phyloP scores from a whole-genome alignment of 2,113 vertebrate species.

The Silurus asotus region DNA sequence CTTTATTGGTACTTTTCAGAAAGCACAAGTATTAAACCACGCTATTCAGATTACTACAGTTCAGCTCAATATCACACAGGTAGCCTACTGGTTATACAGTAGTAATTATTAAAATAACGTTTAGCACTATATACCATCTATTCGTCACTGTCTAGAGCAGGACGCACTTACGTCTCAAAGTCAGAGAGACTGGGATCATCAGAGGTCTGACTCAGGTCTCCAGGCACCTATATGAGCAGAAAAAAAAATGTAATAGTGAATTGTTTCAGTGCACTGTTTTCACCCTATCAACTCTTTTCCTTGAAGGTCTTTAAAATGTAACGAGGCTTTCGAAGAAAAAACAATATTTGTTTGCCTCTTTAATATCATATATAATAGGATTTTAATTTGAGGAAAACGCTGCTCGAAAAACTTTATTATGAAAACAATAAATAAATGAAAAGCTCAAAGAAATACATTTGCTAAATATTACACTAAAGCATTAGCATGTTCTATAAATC shows the following conservation, averaged over 20 bases:
- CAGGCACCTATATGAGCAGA: slow-evolving; percentile 80
- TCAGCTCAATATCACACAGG: neutral
- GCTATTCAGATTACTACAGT: slow-evolving; percentile 37
- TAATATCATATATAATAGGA: neutral
- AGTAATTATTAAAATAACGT: slow-evolving; percentile 12
- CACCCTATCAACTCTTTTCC: neutral
- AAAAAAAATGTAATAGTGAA: neutral
- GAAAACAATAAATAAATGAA: neutral
- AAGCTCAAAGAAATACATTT: neutral
- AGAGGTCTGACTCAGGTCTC: slow-evolving; percentile 97
- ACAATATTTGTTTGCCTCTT: neutral
- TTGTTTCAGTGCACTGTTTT: neutral
- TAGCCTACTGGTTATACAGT: neutral
- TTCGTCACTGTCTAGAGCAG: neutral
- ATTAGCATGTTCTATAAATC: neutral
- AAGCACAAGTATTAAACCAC: slow-evolving; percentile 10
- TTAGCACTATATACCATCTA: slow-evolving; percentile 6
- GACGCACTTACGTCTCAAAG: slow-evolving; percentile 92
- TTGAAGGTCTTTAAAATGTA: neutral
- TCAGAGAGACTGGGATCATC: slow-evolving; percentile 98
- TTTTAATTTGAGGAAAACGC: neutral
- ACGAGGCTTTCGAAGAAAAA: neutral
- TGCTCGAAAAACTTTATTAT: neutral
- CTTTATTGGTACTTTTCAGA: slow-evolving; percentile 8
- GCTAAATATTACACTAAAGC: slow-evolving; percentile 9